These are phyloP conservation scores for Pseudomyrmex pallidus DNA, from an alignment of 1,140 invertebrate genomes.

Conservation along the genomic window DNA sequence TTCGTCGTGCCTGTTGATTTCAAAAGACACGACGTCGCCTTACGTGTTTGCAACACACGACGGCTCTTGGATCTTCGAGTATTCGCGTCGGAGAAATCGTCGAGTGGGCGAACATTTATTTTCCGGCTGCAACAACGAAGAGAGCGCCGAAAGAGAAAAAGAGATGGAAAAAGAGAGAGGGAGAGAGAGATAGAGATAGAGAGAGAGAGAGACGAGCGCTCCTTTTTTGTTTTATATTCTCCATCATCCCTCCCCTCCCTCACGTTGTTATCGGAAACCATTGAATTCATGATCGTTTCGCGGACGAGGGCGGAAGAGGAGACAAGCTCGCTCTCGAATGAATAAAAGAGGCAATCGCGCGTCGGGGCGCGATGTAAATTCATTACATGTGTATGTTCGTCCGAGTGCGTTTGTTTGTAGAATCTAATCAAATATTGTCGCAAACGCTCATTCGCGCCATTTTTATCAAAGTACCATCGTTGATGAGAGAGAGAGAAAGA, in stretches of 20 bases:
- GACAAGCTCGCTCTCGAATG: conserved; percentile 41
- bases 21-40: conserved; percentile 15
- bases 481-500: no score
- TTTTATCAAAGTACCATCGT: conserved; percentile 43
- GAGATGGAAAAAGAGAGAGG: no score
- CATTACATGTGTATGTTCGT: conserved; percentile 56
- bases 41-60: neutral
- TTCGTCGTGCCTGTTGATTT: conserved; percentile 32
- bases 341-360: conserved; percentile 56
- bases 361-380: conserved; percentile 53
- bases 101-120: neutral
- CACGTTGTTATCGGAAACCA: conserved; percentile 52
- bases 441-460: conserved; percentile 50
- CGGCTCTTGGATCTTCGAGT: neutral
- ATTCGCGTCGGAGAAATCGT: neutral
- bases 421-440: conserved; percentile 61
- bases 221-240: conserved; percentile 51
- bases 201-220: neutral
- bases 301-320: conserved; percentile 16
- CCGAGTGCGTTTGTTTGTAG: conserved; percentile 52
- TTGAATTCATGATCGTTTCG: conserved; percentile 60
- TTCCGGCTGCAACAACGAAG: no score
- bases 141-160: no score
- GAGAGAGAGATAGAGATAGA: no score
- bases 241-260: neutral